Base-by-base conservation (phyloP, 2,113 vertebrate species). In the Fukomys damarensis region DNA sequence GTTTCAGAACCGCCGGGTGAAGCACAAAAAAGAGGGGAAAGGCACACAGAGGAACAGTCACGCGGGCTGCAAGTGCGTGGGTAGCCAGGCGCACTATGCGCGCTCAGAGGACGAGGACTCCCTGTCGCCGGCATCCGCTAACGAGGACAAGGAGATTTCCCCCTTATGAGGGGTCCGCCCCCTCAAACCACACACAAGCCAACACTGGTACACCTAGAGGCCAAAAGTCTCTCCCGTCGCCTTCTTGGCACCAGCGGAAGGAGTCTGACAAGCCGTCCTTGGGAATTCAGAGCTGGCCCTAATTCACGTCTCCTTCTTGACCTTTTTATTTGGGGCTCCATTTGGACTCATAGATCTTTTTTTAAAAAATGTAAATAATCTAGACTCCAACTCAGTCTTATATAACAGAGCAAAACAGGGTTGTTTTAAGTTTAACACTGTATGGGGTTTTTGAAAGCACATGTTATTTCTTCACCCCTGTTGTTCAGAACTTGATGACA, bases 11-110 rank as follows among this genome's bases (percentile, higher is more conserved):
- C 99, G 99, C 91, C 98, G 99, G 8, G 99, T 99, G 93, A 99
- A 99, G 96, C 99, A 99, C 99, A 99, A 99, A 99, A 99, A 99
- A 94, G 99, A 99, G 96, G 99, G 99, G 83, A 99, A 99, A 95
- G 99, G 99, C 72, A 98, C 99, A 3, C 99, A 99, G 92, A 98
- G 99, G 94, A 99, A 98, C 98, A 97, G 98, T 49, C 99, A 99
- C 97, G 97, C 98, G 46, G 98, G 99, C 49, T 99, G 99, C 98
- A 99, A 99, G 98, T 99, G 99, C 98, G 96, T 99, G 28, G 98
- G 98, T 28, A 96, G 98, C 89, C 99, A 99, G 97, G 99, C 99
- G 59, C 99, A 99, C 83, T 99, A 99, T 63, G 98, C 99, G 32
- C 98, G 99, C 58, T 99, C 99, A 0, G 99, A 99, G 98, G 99